Evolutionary conservation across 2,888 invertebrate species (phyloP).

Genomic region (Callimorpha dominula): DNA sequence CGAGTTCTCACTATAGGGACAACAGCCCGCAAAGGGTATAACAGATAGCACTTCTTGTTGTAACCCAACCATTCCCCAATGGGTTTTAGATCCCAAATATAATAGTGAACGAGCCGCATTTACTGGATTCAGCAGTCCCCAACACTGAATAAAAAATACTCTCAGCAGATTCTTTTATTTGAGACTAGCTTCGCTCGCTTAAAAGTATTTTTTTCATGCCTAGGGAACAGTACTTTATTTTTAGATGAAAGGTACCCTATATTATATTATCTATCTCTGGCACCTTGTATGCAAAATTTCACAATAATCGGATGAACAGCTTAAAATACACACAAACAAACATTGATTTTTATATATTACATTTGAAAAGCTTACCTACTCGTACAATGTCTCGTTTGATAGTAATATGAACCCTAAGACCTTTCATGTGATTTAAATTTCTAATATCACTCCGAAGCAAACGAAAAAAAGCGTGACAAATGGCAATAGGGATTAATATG

Average conservation of each 20-base stretch:
- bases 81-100: slow-evolving; percentile 17
- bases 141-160: slow-evolving; percentile 13
- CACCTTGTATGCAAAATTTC: too few species aligned
- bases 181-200: background rate
- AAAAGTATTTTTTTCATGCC: too few species aligned
- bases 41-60: slow-evolving; percentile 5
- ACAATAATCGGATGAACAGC: too few species aligned
- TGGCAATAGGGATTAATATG: background rate
- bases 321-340: too few species aligned
- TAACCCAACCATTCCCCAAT: slow-evolving; percentile 11
- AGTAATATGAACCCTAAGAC: background rate
- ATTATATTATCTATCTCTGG: too few species aligned
- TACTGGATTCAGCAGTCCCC: slow-evolving; percentile 9
- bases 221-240: too few species aligned
- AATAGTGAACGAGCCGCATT: slow-evolving; percentile 18
- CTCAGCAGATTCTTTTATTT: slow-evolving; percentile 7
- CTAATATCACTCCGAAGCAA: background rate
- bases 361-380: slow-evolving; percentile 3
- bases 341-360: too few species aligned
- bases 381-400: background rate
- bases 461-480: background rate
- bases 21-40: slow-evolving; percentile 7
- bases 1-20: slow-evolving; percentile 11
- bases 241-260: too few species aligned
- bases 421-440: background rate